Percentiles rank a stretch among this genome's conserved stretches.
Conservation (phyloP, 2,113 vertebrate genomes). For the Trogon melanurus region DNA sequence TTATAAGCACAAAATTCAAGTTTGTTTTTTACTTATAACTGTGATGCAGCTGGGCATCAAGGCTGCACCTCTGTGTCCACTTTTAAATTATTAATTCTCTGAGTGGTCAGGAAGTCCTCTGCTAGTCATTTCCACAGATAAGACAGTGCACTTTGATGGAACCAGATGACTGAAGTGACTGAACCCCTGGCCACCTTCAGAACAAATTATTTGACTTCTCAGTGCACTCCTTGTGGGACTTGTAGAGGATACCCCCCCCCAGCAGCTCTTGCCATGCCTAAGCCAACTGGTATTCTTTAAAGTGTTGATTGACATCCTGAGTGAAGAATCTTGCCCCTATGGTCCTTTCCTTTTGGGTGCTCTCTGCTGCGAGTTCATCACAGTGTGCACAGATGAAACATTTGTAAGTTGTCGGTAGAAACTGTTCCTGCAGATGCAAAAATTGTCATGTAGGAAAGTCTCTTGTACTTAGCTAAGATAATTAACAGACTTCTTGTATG, state of each 20-base stretch:
- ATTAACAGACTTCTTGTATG: neutral
- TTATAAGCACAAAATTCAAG: neutral
- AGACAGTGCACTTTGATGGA: neutral
- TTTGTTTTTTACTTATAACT: neutral
- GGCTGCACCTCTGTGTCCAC: neutral
- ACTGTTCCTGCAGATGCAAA: neutral
- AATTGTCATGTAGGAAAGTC: fast-evolving
- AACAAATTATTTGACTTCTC: neutral
- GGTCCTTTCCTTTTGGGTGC: neutral
- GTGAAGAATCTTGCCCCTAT: neutral
- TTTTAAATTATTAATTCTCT: neutral
- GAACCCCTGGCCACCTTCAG: neutral
- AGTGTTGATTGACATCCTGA: neutral
- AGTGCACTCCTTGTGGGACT: neutral
- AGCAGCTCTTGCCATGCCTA: neutral
- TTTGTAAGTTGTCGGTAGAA: neutral
- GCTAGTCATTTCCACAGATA: neutral
- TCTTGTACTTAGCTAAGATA: neutral
- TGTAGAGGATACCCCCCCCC: neutral
- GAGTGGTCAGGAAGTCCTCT: neutral
- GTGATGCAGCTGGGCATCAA: neutral
- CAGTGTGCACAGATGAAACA: neutral
- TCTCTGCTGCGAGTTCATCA: neutral
- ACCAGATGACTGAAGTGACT: neutral
- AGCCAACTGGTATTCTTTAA: neutral